Evolutionary conservation across 2,797 vertebrate genomes (phyloP).

Genomic region (Erethizon dorsatum): DNA sequence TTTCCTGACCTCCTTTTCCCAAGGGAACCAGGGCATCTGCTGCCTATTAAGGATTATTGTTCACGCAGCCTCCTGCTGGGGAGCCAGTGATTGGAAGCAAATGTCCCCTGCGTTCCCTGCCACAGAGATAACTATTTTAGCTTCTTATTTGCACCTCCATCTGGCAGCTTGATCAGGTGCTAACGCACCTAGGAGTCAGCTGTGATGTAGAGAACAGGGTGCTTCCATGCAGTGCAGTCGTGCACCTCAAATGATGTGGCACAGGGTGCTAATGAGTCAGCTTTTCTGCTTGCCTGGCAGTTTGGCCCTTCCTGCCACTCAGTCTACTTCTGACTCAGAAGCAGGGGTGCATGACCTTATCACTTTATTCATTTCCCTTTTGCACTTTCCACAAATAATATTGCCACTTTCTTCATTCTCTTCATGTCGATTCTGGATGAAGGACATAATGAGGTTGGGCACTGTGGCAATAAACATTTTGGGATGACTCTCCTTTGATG

Average conservation of each 20-base stretch:
- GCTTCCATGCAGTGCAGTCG: neutral
- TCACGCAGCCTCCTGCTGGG: neutral
- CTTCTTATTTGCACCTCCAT: neutral
- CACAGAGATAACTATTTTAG: constrained; percentile 46
- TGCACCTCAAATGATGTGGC: neutral
- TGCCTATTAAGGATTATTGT: neutral
- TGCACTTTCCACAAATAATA: neutral
- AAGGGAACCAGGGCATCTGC: neutral
- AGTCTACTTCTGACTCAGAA: neutral
- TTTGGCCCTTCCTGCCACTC: neutral
- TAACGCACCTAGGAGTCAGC: neutral
- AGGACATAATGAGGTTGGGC: neutral
- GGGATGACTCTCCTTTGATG: neutral
- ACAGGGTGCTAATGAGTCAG: neutral
- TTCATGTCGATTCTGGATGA: neutral
- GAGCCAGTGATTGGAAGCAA: neutral
- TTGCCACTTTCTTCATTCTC: neutral
- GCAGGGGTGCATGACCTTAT: neutral
- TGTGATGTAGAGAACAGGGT: neutral
- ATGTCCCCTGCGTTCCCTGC: neutral
- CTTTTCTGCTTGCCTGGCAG: neutral
- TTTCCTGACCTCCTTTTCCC: neutral
- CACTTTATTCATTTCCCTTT: neutral
- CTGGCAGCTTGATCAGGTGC: neutral
- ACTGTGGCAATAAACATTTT: neutral